Conservation (phyloP, 2,888 invertebrate genomes). For the Troides aeacus region DNA sequence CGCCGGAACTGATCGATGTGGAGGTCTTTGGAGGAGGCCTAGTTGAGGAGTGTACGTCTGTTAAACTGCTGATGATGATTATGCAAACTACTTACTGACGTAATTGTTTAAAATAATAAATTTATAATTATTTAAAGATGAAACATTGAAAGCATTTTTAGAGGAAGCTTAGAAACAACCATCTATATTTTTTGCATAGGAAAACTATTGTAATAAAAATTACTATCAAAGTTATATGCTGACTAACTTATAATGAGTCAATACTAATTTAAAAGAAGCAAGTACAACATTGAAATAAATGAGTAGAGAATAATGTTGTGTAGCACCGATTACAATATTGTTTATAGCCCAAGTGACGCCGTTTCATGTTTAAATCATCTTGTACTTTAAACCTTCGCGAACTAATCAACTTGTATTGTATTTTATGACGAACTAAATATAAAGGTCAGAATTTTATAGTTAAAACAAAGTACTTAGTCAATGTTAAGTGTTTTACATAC, state of each 20-base stretch:
- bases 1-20: too few species aligned
- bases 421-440: slow-evolving; percentile 36
- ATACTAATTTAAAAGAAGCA: neutral
- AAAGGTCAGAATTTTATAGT: slow-evolving; percentile 23
- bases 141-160: too few species aligned
- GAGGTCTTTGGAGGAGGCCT: too few species aligned
- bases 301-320: slow-evolving; percentile 46
- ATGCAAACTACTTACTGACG: too few species aligned
- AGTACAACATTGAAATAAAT: slow-evolving; percentile 41
- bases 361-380: slow-evolving; percentile 39
- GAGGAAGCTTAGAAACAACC: too few species aligned
- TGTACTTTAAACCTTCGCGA: slow-evolving; percentile 40
- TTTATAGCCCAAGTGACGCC: slow-evolving; percentile 41
- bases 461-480: slow-evolving; percentile 11
- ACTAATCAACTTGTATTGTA: slow-evolving; percentile 41
- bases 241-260: neutral
- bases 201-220: too few species aligned
- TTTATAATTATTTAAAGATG: too few species aligned
- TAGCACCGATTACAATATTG: slow-evolving; percentile 51
- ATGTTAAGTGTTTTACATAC: slow-evolving; percentile 3
- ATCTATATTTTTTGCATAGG: too few species aligned
- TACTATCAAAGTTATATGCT: neutral
- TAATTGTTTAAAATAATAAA: too few species aligned
- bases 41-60: too few species aligned
- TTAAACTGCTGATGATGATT: too few species aligned